Evolutionary conservation across 2,113 vertebrate species (phyloP).

Genomic region (Barnardius zonarius): DNA sequence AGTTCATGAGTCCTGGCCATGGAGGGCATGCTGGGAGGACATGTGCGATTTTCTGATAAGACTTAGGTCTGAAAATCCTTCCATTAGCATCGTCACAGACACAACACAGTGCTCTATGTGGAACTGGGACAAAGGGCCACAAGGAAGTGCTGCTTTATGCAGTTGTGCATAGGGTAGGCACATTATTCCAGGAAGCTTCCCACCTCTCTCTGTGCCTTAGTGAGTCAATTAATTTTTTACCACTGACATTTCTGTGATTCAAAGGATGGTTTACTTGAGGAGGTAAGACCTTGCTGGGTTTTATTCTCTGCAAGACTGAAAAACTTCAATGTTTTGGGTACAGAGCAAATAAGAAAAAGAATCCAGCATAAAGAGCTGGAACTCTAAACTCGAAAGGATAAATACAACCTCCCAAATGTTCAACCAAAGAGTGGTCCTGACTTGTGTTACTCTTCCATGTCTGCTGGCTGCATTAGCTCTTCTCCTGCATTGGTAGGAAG

Average conservation of each 20-base stretch:
- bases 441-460: neutral
- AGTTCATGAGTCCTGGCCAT: neutral
- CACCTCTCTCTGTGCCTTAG: neutral
- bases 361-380: neutral
- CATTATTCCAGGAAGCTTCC: neutral
- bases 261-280: neutral
- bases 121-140: neutral
- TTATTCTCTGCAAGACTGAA: neutral
- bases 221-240: neutral
- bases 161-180: neutral
- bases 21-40: neutral
- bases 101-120: accelerated
- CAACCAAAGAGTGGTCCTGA: neutral
- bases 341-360: neutral
- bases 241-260: neutral
- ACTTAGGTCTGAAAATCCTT: neutral
- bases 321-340: neutral
- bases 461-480: neutral
- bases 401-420: neutral
- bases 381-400: neutral
- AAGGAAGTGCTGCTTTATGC: neutral
- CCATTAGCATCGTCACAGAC: neutral
- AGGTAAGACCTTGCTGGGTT: neutral
- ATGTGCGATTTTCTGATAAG: neutral
- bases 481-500: neutral